These are phyloP conservation scores for Hirundichthys speculiger DNA, from an alignment of 2,113 vertebrate species.

Conservation along the genomic window DNA sequence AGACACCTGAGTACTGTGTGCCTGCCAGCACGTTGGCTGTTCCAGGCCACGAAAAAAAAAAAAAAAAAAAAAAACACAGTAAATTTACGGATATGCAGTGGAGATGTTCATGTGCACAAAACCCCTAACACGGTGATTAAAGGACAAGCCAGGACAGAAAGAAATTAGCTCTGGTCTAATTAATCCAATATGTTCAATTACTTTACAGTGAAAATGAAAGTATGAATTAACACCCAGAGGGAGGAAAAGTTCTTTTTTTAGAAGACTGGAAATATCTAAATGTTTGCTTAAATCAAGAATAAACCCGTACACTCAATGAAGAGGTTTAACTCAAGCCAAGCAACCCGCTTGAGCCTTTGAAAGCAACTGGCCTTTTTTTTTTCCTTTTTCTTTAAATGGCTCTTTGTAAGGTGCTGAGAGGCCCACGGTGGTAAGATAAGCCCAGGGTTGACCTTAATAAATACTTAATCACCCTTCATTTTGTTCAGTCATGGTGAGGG, in stretches of 20 bases:
- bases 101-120: slow-evolving; percentile 20
- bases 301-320: slow-evolving; percentile 26
- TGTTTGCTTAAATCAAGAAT: slow-evolving; percentile 27
- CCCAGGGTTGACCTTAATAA: slow-evolving; percentile 70
- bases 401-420: slow-evolving; percentile 59
- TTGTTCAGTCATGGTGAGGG: slow-evolving; percentile 65
- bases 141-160: slow-evolving; percentile 40
- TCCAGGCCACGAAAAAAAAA: slow-evolving; percentile 14
- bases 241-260: slow-evolving; percentile 23
- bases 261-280: slow-evolving; percentile 8
- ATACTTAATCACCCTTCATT: slow-evolving; percentile 71
- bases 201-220: slow-evolving; percentile 21
- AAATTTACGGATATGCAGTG: background rate
- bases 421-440: slow-evolving; percentile 61
- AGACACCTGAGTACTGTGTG: slow-evolving; percentile 26
- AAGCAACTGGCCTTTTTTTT: slow-evolving; percentile 22
- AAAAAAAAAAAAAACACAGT: no score
- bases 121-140: slow-evolving; percentile 29
- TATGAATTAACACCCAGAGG: slow-evolving; percentile 10
- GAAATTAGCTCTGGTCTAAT: slow-evolving; percentile 38
- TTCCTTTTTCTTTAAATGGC: slow-evolving; percentile 33
- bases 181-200: slow-evolving; percentile 11
- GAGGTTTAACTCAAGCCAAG: slow-evolving; percentile 32
- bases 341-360: slow-evolving; percentile 40
- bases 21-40: slow-evolving; percentile 18